Evolutionary conservation across 2,797 vertebrate species (phyloP).

Genomic region (Pelodytes ibericus): DNA sequence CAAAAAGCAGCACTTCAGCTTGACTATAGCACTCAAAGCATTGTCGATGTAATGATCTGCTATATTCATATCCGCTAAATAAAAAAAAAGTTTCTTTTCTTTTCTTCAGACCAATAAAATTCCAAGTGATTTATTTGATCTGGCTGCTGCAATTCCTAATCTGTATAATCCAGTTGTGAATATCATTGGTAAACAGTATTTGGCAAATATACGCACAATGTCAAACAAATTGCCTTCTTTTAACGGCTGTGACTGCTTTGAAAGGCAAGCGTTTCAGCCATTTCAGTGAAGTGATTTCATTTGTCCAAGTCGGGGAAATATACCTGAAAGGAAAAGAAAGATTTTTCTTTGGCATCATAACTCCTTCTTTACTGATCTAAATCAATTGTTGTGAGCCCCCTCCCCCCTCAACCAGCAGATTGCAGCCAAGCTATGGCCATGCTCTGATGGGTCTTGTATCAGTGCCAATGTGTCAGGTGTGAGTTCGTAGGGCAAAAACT

Average conservation of each 20-base stretch:
- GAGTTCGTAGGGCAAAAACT: too few species aligned
- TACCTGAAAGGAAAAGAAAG: conserved; percentile 1
- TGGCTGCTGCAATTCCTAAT: not conserved
- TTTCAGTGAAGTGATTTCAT: not conserved
- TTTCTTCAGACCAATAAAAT: not conserved
- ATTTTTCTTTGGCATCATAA: conserved; percentile 63
- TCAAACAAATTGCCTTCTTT: not conserved
- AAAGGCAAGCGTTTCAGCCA: not conserved
- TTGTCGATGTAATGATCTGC: too few species aligned
- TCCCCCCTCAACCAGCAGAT: not conserved
- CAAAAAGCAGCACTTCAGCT: too few species aligned
- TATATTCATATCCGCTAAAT: not conserved
- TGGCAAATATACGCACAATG: not conserved
- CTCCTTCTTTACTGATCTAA: conserved; percentile 58
- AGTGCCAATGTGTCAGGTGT: too few species aligned
- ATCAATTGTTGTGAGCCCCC: not conserved
- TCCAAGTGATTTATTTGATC: not conserved
- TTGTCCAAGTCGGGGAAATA: not conserved
- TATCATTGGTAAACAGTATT: not conserved
- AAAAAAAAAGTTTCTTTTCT: not conserved
- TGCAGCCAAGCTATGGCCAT: not conserved
- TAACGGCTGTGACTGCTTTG: not conserved
- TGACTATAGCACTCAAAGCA: too few species aligned
- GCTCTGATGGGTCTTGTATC: not conserved
- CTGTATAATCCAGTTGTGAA: conserved; percentile 7